These are phyloP conservation scores for Camponotus pennsylvanicus DNA, from an alignment of 1,140 invertebrate genomes.

Conservation along the genomic window DNA sequence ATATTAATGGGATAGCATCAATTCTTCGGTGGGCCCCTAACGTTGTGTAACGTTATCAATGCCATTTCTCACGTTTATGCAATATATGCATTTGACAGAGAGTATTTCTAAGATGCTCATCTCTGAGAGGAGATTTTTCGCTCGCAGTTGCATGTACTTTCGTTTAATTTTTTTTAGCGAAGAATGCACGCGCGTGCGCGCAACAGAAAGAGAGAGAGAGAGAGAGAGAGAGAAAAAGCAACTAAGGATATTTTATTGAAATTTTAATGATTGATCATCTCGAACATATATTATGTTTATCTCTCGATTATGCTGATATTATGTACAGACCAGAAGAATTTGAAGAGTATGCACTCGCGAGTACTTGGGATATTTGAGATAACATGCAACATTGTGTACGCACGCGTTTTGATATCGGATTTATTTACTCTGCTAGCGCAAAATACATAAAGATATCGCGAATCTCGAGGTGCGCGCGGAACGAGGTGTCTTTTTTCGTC, in stretches of 20 bases:
- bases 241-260: neutral
- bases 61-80: constrained; percentile 40
- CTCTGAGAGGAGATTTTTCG: neutral
- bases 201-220: too few species aligned
- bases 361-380: neutral
- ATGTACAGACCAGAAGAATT: neutral
- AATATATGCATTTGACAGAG: neutral
- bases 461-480: neutral
- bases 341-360: neutral
- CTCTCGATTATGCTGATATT: neutral
- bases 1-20: constrained; percentile 24
- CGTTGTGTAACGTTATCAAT: constrained; percentile 41
- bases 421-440: constrained; percentile 5
- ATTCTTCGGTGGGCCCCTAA: neutral
- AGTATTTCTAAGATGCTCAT: neutral
- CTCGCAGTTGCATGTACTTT: neutral
- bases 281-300: neutral
- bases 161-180: neutral
- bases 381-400: neutral
- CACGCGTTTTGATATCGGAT: neutral
- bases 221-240: too few species aligned
- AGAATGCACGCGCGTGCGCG: too few species aligned
- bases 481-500: neutral
- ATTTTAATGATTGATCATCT: neutral
- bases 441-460: too few species aligned